Percentiles rank a stretch among this genome's conserved stretches.
Conservation (phyloP, 2,113 vertebrate species). For the Notarius lentiginosus region DNA sequence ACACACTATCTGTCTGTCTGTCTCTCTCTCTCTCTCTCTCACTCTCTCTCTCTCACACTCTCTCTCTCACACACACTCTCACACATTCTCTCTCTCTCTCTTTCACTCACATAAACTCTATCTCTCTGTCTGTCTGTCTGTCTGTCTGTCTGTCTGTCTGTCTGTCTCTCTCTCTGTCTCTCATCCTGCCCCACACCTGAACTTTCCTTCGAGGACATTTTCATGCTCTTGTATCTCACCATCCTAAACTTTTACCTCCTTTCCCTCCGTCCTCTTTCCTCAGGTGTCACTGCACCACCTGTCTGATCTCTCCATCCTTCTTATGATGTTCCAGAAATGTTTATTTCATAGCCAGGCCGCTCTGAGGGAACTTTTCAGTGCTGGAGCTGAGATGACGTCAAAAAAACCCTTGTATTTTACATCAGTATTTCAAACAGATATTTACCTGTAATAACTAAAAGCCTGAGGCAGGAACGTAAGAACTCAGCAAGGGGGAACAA, state of each 20-base stretch:
- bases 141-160: too few relatives aligned
- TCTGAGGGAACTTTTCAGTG: background rate
- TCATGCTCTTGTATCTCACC: background rate
- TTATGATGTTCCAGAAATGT: background rate
- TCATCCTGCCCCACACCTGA: background rate
- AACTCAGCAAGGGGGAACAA: background rate
- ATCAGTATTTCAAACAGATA: constrained; percentile 5
- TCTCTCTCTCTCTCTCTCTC: too few relatives aligned
- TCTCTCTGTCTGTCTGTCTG: too few relatives aligned
- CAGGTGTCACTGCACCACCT: background rate
- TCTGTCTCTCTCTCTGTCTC: background rate
- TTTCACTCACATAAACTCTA: too few relatives aligned
- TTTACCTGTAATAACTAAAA: background rate
- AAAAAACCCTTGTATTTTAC: background rate
- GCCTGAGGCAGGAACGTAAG: background rate
- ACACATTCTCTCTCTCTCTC: too few relatives aligned
- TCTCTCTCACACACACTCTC: background rate
- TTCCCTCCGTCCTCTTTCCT: background rate
- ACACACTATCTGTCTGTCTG: too few relatives aligned
- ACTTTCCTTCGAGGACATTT: background rate
- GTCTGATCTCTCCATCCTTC: background rate
- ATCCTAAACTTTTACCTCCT: background rate
- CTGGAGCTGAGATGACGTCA: background rate
- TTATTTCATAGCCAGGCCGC: background rate
- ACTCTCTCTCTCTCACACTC: too few relatives aligned